phyloP scores from a whole-genome alignment of 2,113 vertebrate genomes.

The Sylvietta virens region DNA sequence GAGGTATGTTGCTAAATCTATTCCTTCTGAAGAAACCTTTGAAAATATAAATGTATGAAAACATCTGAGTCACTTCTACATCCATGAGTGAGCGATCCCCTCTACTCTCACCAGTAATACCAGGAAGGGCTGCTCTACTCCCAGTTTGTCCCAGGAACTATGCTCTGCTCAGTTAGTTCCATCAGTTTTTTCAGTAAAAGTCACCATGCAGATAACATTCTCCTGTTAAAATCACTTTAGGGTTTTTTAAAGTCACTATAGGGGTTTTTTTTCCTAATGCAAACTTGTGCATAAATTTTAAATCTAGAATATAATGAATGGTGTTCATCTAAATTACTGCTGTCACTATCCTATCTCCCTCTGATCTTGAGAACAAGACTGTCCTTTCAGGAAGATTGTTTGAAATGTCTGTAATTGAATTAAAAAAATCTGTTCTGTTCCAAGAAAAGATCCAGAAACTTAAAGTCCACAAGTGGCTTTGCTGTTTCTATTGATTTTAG shows the following conservation, averaged over 20 bases:
- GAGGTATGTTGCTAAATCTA: not conserved
- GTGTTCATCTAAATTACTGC: not conserved
- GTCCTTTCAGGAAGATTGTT: not conserved
- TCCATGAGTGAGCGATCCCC: not conserved
- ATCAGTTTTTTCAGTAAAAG: not conserved
- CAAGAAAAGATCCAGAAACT: not conserved
- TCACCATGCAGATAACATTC: not conserved
- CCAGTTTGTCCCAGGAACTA: not conserved
- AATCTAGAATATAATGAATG: not conserved
- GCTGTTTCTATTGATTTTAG: not conserved
- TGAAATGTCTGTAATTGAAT: not conserved
- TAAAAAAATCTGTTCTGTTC: not conserved
- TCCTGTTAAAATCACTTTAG: not conserved
- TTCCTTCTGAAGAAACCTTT: conserved; percentile 32
- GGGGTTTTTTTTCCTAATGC: not conserved
- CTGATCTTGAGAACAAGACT: not conserved
- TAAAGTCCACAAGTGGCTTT: not conserved
- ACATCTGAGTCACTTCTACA: not conserved
- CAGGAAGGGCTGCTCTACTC: not conserved
- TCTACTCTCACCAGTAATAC: not conserved
- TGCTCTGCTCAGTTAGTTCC: not conserved
- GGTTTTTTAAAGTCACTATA: not conserved
- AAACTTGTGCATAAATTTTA: not conserved
- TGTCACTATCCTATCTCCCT: not conserved
- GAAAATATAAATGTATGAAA: conserved; percentile 17